Evolutionary conservation across 2,113 vertebrate species (phyloP).

Genomic region (Siphamia tubifer): DNA sequence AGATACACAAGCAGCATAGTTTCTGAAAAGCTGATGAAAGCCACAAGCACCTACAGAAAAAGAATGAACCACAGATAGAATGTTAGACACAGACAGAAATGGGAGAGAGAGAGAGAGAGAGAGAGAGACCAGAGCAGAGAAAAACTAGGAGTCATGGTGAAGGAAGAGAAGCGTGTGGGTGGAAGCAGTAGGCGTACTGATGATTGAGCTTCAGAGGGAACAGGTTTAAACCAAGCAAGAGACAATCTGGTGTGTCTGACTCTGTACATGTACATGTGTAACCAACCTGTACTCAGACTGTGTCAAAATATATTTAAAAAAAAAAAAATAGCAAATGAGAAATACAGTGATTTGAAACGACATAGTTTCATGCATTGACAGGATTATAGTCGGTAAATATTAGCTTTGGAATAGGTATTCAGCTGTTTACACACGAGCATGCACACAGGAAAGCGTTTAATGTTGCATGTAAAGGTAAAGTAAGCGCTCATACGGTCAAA

Average conservation of each 20-base stretch:
- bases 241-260: conserved; percentile 37
- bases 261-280: conserved; percentile 5
- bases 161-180: conserved; percentile 63
- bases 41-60: conserved; percentile 81
- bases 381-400: no score
- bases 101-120: conserved; percentile 19
- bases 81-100: background rate
- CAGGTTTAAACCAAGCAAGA: conserved; percentile 55
- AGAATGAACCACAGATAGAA: background rate
- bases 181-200: conserved; percentile 65
- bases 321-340: conserved; percentile 19
- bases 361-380: background rate
- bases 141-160: conserved; percentile 59
- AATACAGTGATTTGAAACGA: background rate
- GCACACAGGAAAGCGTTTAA: no score
- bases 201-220: conserved; percentile 68
- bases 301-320: no score
- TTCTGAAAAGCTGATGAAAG: conserved; percentile 86
- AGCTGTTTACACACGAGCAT: no score
- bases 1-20: conserved; percentile 86
- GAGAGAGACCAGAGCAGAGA: conserved; percentile 37
- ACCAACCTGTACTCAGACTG: no score
- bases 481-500: no score
- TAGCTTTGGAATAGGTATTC: no score
- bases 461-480: no score